phyloP scores from a whole-genome alignment of 2,113 vertebrate species.

The Microtus oregoni region DNA sequence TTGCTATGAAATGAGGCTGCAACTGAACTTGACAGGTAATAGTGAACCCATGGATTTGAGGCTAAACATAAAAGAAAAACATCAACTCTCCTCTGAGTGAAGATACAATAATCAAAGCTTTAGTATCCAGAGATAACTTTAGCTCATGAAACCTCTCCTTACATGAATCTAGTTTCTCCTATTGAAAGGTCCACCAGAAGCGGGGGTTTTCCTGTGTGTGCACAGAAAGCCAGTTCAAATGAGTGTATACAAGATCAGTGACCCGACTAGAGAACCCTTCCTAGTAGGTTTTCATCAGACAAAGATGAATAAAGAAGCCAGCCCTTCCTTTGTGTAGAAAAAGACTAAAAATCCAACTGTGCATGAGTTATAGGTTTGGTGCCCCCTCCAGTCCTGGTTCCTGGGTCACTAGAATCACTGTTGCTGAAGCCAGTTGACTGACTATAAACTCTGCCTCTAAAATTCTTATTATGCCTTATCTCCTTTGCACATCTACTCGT shows the following conservation, averaged over 20 bases:
- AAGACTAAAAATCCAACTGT: neutral
- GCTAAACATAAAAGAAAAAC: neutral
- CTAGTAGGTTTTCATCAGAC: neutral
- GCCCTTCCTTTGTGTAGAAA: neutral
- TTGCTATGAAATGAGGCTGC: neutral
- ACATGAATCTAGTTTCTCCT: neutral
- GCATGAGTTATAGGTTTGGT: fast-evolving
- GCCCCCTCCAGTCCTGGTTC: no score
- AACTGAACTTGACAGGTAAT: neutral
- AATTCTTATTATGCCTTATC: neutral
- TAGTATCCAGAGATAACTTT: neutral
- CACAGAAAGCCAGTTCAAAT: neutral
- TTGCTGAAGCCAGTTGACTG: neutral
- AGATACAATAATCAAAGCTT: neutral
- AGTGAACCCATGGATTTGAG: neutral
- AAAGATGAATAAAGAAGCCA: neutral
- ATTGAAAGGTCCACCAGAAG: neutral
- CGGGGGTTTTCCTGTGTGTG: neutral
- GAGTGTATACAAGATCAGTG: neutral
- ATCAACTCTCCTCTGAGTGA: neutral
- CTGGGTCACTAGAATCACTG: neutral
- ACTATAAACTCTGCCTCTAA: neutral
- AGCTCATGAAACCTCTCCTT: neutral
- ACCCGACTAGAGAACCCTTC: neutral
- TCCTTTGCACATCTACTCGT: neutral